These are phyloP conservation scores for Hyposoter didymator DNA, from an alignment of 2,888 invertebrate genomes.

Conservation along the genomic window DNA sequence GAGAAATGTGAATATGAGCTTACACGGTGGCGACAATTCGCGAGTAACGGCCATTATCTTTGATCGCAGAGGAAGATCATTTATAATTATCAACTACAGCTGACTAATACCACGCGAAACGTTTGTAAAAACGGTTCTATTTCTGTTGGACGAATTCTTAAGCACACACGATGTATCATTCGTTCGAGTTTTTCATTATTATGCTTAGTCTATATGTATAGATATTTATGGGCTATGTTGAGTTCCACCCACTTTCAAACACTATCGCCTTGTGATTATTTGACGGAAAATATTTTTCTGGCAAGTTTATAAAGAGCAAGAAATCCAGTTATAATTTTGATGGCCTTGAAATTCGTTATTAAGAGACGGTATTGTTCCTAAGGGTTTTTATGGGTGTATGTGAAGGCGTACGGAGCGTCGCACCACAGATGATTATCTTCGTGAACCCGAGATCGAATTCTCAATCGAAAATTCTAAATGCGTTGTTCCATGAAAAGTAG, in stretches of 20 bases:
- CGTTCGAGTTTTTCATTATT: conserved; percentile 59
- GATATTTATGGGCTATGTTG: not conserved
- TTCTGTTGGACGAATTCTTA: conserved; percentile 50
- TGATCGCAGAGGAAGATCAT: conserved; percentile 63
- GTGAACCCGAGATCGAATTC: not conserved
- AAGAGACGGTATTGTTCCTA: not conserved
- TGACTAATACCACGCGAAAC: conserved; percentile 59
- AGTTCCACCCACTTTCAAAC: not conserved
- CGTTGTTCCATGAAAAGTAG: not conserved
- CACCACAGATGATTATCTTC: not conserved
- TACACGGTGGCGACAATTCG: not conserved
- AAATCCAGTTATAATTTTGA: not conserved
- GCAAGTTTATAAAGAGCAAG: not conserved
- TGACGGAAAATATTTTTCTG: not conserved
- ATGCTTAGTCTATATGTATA: conserved; percentile 14
- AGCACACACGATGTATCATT: conserved; percentile 31
- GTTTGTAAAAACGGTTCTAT: conserved; percentile 45
- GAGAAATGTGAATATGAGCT: not conserved
- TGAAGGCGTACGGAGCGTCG: not conserved
- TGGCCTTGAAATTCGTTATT: not conserved
- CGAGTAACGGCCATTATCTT: conserved; percentile 44
- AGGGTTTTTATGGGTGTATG: not conserved
- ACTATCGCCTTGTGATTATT: not conserved
- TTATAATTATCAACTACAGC: conserved; percentile 68
- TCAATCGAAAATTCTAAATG: not conserved